phyloP scores from a whole-genome alignment of 1,140 invertebrate genomes.

The Parasteatoda tepidariorum region DNA sequence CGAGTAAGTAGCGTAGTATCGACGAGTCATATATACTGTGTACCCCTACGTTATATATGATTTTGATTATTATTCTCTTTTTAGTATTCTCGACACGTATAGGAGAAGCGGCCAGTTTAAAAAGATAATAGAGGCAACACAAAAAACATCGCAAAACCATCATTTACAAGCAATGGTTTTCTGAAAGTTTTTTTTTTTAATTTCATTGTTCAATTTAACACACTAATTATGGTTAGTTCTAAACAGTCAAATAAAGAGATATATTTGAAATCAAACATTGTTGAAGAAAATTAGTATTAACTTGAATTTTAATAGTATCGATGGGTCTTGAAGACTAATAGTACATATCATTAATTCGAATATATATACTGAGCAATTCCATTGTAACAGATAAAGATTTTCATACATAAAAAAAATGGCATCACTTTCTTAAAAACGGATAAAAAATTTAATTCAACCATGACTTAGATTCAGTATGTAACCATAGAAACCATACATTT shows the following conservation, averaged over 20 bases:
- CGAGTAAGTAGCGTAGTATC: slow-evolving; percentile 44
- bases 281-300: neutral
- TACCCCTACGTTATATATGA: slow-evolving; percentile 37
- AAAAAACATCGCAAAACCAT: slow-evolving; percentile 2
- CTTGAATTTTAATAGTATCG: too few species aligned
- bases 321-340: too few species aligned
- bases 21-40: slow-evolving; percentile 12
- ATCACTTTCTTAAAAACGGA: neutral
- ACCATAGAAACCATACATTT: too few species aligned
- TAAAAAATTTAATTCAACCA: too few species aligned
- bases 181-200: neutral
- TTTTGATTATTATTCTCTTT: slow-evolving; percentile 15
- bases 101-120: neutral
- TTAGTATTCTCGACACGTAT: slow-evolving; percentile 22
- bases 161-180: slow-evolving; percentile 15
- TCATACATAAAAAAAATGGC: neutral
- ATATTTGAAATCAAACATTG: neutral
- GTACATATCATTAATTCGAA: too few species aligned
- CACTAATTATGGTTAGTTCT: neutral
- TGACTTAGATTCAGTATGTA: too few species aligned
- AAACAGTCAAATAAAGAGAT: neutral
- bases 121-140: neutral
- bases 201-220: neutral
- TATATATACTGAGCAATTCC: too few species aligned
- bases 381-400: neutral